Evolutionary conservation across 2,113 vertebrate species (phyloP).

Genomic region (Phalacrocorax aristotelis): DNA sequence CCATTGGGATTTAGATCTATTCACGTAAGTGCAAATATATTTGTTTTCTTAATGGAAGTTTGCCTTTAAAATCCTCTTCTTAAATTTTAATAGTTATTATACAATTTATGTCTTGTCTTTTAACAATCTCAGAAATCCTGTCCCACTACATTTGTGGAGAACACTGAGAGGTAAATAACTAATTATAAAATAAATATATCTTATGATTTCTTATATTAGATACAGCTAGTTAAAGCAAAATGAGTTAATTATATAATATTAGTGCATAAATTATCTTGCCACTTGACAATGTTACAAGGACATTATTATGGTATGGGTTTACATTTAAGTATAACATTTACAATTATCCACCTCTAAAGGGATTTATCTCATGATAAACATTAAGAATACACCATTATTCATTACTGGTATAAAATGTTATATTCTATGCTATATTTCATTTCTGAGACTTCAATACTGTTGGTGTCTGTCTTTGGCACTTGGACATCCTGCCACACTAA

Average conservation of each 20-base stretch:
- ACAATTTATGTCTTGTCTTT: not conserved
- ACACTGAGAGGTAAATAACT: not conserved
- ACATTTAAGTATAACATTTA: not conserved
- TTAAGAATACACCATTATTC: not conserved
- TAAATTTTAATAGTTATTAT: not conserved
- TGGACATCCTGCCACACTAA: not conserved
- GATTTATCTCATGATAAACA: not conserved
- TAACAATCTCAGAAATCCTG: not conserved
- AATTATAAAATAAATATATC: not conserved
- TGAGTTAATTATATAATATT: not conserved
- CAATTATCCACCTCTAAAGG: not conserved
- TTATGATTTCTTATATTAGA: not conserved
- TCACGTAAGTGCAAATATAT: not conserved
- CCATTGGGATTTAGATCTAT: not conserved
- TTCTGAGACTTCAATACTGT: not conserved
- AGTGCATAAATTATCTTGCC: not conserved
- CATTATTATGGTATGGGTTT: not conserved
- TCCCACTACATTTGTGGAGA: not conserved
- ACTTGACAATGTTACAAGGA: not conserved
- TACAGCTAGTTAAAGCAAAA: not conserved
- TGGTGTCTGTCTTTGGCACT: not conserved
- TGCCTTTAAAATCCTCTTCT: not conserved
- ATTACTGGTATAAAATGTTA: not conserved
- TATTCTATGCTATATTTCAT: not conserved
- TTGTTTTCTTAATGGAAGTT: not conserved